A percentile compares a stretch with the other conserved stretches of the same genome.
phyloP scores from a whole-genome alignment of 2,888 invertebrate species.

The Caenorhabditis zanzibari region DNA sequence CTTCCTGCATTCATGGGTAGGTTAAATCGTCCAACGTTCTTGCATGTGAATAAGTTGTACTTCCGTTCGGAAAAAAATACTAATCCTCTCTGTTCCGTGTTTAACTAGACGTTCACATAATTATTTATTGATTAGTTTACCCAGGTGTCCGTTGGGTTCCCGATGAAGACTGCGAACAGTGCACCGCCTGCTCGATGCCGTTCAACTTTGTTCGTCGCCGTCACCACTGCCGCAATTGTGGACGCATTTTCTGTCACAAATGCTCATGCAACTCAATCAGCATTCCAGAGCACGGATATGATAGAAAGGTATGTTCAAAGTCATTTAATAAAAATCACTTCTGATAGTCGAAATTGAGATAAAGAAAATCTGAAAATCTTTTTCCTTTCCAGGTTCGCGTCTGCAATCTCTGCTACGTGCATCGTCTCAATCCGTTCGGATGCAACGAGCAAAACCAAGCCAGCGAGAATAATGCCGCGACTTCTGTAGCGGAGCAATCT shows the following conservation, averaged over 20 bases:
- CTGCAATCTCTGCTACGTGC: slow-evolving; percentile 83
- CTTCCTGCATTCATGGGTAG: slow-evolving; percentile 81
- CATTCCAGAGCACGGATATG: slow-evolving; percentile 83
- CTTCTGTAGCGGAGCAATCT: slow-evolving; percentile 7
- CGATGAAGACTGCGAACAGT: slow-evolving; percentile 85
- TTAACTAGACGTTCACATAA: slow-evolving; percentile 2
- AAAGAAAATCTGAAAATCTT: neutral
- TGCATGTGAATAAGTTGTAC: neutral
- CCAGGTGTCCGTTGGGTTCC: slow-evolving; percentile 90
- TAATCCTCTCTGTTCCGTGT: slow-evolving; percentile 11
- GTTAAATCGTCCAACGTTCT: slow-evolving; percentile 36
- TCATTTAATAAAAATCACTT: neutral
- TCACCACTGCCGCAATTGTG: slow-evolving; percentile 98
- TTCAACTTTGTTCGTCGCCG: slow-evolving; percentile 96
- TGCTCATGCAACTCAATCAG: slow-evolving; percentile 80
- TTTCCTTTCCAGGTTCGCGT: slow-evolving; percentile 79
- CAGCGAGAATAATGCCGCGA: slow-evolving; percentile 5
- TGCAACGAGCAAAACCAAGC: slow-evolving; percentile 56
- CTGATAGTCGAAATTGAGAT: neutral
- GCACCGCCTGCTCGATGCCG: slow-evolving; percentile 93
- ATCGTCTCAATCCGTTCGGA: slow-evolving; percentile 81
- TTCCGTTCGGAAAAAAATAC: neutral
- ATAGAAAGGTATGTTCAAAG: slow-evolving; percentile 71
- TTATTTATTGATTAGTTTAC: slow-evolving; percentile 57
- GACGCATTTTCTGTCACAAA: slow-evolving; percentile 85